A percentile compares a stretch with the other conserved stretches of the same genome.
phyloP scores from a whole-genome alignment of 2,113 vertebrate genomes.

The Climacteris rufus region DNA sequence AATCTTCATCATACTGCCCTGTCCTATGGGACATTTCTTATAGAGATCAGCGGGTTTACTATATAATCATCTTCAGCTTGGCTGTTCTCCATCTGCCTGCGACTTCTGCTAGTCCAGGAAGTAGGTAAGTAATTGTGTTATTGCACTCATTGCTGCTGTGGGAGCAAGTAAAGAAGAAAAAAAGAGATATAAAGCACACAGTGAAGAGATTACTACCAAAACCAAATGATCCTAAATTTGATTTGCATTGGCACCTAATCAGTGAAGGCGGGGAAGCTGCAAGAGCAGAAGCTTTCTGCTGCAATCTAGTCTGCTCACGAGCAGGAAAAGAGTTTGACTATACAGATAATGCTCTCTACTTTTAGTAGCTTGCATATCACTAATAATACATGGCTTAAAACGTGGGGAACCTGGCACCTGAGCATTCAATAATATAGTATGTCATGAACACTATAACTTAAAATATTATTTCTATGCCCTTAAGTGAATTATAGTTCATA shows the following conservation, averaged over 20 bases:
- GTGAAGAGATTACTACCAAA: neutral
- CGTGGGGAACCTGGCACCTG: neutral
- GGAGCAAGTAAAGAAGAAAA: neutral
- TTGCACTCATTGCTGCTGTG: neutral
- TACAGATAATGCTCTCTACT: neutral
- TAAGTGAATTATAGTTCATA: neutral
- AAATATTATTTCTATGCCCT: neutral
- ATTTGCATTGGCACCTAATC: neutral
- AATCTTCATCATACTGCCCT: neutral
- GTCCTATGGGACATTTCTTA: neutral
- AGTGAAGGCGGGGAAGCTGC: neutral
- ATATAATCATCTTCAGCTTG: neutral
- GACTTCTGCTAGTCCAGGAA: neutral
- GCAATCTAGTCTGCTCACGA: neutral
- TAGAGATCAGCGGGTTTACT: neutral
- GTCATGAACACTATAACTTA: neutral
- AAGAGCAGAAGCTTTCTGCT: neutral
- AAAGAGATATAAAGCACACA: neutral
- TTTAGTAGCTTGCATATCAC: neutral
- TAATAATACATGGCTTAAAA: neutral
- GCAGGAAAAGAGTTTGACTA: neutral
- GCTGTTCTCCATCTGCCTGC: neutral
- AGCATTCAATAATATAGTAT: neutral
- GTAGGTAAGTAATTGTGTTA: neutral
- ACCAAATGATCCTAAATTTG: neutral